Evolutionary conservation across 2,888 invertebrate genomes (phyloP), one percentile per base, ranked within the genome.

Genomic region (Eulithis prunata): DNA sequence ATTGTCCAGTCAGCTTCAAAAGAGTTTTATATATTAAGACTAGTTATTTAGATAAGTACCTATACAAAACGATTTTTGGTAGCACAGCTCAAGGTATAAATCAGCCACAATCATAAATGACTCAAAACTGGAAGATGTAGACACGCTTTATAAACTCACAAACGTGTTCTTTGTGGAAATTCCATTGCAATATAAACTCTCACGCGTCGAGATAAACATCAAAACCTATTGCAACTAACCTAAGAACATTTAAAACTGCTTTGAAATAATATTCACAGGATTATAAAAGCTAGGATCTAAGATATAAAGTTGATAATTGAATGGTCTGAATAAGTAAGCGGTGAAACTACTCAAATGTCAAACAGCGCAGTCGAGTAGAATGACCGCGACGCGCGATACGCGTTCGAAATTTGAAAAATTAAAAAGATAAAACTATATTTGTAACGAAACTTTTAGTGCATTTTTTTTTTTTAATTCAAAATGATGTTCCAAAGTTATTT

Each of bases 401-500:
- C 28, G 65, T 72, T 73, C 71, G 47, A 65, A 70, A 58, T 66
- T 69, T 54, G 32, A 71, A 68, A 51, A 46, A 60, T 67, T 68
- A 66, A 65, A 59, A 60, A 13, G 36, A 58, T 49, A 55, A 38
- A 38, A 60, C 38, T 52, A 36, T 28, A 21, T 46, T 45, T 10
- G 51, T 54, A 13, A 8, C 3, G 43, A 53, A 46, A 21, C 57
- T 51, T 47, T 47, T 45, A 56, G 51, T 54, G 52, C 12, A 14
- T 47, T 61, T 41, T 36, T 66, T 63, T 68, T 68, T 13, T 55
- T 58, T 56, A 47, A 13, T 62, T 57, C 38, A 84, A 80, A 82
- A 88, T 87, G 86, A 78, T 73, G 74, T 76, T 74, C 51, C 64
- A 46, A 61, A 62, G 64, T 58, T 64, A n/a, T 81, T 77, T 87